Percentiles rank a stretch among this genome's conserved stretches.
phyloP scores from a whole-genome alignment of 2,113 vertebrate genomes.

The Physeter macrocephalus region DNA sequence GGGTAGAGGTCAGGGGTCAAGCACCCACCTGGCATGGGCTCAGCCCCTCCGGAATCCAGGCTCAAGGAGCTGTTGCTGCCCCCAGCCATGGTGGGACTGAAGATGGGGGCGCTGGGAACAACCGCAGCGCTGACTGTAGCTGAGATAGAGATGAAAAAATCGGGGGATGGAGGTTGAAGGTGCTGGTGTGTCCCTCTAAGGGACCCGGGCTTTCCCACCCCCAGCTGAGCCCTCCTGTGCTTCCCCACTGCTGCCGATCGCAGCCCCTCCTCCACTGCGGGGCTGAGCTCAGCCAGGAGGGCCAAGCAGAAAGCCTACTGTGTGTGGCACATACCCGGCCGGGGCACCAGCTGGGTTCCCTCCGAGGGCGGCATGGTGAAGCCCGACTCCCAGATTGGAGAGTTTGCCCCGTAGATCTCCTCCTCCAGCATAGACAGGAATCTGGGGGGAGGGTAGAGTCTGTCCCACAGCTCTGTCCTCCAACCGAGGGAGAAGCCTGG shows the following conservation, averaged over 20 bases:
- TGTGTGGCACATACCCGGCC: constrained; percentile 83
- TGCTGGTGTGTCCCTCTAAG: neutral
- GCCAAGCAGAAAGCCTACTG: neutral
- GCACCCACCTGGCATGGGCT: constrained; percentile 88
- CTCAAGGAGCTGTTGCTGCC: constrained; percentile 80
- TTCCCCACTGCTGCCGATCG: neutral
- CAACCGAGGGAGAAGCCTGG: neutral
- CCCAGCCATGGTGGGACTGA: constrained; percentile 88
- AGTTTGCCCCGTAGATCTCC: constrained; percentile 97
- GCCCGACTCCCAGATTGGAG: constrained; percentile 97
- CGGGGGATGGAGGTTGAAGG: neutral
- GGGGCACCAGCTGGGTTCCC: constrained; percentile 90
- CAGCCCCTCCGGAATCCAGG: constrained; percentile 83
- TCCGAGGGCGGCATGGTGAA: constrained; percentile 93
- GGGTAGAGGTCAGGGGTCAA: neutral
- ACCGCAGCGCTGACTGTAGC: constrained; percentile 85
- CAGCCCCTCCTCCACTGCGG: neutral
- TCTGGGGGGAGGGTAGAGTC: constrained; percentile 73
- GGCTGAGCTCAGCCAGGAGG: neutral
- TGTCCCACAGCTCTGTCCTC: neutral
- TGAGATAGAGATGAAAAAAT: neutral
- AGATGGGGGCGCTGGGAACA: constrained; percentile 86
- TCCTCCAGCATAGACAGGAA: constrained; percentile 99
- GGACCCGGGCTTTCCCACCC: neutral
- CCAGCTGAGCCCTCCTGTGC: neutral